Conservation (phyloP, 2,888 invertebrate species). For the Rhogogaster chlorosoma region DNA sequence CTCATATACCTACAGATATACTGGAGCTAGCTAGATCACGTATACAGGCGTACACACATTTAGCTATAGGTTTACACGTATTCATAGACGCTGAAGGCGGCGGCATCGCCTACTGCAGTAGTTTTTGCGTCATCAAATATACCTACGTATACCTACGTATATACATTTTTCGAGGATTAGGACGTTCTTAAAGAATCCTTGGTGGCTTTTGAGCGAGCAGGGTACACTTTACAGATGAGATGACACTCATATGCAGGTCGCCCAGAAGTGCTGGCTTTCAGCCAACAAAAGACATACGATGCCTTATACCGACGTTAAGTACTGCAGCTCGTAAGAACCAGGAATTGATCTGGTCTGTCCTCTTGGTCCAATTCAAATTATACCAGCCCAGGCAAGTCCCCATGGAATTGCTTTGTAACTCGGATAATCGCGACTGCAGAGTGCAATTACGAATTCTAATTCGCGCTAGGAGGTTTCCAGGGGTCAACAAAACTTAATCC, state of each 20-base stretch:
- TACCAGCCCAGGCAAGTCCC: neutral
- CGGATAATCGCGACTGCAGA: conserved; percentile 1
- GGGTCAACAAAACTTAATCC: conserved; percentile 17
- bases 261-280: conserved; percentile 7
- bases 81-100: neutral
- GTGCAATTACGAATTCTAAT: neutral
- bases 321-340: conserved; percentile 4
- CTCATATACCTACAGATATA: neutral
- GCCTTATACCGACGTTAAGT: conserved; percentile 36
- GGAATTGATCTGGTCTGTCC: conserved; percentile 25
- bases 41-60: neutral
- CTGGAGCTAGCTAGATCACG: neutral
- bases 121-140: conserved; percentile 8
- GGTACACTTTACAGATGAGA: conserved; percentile 4
- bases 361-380: conserved; percentile 22
- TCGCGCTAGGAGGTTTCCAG: neutral
- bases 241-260: conserved; percentile 8
- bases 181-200: conserved; percentile 12
- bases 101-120: neutral
- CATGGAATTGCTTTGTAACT: neutral
- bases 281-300: conserved; percentile 15
- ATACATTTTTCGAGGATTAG: conserved; percentile 32
- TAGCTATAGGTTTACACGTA: neutral
- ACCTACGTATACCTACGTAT: too few relatives aligned
- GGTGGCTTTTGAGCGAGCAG: conserved; percentile 1